phyloP scores from a whole-genome alignment of 2,797 vertebrate genomes.

The Crocidura indochinensis region DNA sequence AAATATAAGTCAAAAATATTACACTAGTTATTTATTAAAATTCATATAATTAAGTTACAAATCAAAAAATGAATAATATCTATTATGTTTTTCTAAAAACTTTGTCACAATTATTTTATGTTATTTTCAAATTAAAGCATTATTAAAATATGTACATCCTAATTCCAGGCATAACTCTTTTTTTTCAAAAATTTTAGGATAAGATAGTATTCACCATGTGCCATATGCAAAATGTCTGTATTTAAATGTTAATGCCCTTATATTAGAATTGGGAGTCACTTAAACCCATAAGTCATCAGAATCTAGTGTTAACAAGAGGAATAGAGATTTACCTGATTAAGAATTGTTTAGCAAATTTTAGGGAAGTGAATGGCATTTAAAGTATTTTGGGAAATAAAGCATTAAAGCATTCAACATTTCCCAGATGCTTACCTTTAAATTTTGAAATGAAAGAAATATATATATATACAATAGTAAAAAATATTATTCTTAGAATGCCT shows the following conservation, averaged over 20 bases:
- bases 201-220: background rate
- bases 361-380: background rate
- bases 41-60: background rate
- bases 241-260: conserved; percentile 51
- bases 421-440: conserved; percentile 17
- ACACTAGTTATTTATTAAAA: background rate
- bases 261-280: conserved; percentile 16
- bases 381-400: conserved; percentile 38
- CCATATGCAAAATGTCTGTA: background rate
- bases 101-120: background rate
- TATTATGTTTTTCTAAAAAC: conserved; percentile 12
- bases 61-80: background rate
- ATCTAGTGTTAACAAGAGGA: conserved; percentile 7
- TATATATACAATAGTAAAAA: background rate
- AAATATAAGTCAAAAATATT: background rate
- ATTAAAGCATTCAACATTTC: background rate
- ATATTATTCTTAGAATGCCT: background rate
- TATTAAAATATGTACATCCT: conserved; percentile 4
- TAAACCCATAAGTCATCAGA: conserved; percentile 27
- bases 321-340: background rate
- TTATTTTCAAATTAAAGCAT: background rate
- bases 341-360: conserved; percentile 2
- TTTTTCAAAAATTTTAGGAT: conserved; percentile 33
- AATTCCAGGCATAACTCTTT: conserved; percentile 6
- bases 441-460: conserved; percentile 32